Evolutionary conservation across 2,888 invertebrate species (phyloP).

Genomic region (Eupithecia subumbrata): DNA sequence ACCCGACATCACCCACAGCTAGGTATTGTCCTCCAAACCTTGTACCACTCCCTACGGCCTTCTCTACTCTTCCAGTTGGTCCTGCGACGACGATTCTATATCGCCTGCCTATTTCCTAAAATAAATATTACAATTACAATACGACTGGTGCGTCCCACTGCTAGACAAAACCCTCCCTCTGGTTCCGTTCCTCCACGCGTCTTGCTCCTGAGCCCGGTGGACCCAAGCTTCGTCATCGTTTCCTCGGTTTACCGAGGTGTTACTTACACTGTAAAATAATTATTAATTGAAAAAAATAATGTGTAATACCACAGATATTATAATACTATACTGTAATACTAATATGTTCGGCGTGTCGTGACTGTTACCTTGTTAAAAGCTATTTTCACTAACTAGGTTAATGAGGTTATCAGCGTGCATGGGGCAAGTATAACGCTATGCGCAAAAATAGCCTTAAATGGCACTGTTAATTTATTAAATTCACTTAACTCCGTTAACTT

Average conservation of each 20-base stretch:
- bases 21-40: background rate
- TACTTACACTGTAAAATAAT: too few species aligned
- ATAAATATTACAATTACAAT: background rate
- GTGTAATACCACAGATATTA: too few species aligned
- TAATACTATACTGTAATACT: too few species aligned
- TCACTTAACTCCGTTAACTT: background rate
- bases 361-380: constrained; percentile 30
- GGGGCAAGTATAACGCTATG: constrained; percentile 29
- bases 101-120: background rate
- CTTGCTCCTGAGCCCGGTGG: too few species aligned
- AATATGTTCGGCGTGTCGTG: constrained; percentile 4
- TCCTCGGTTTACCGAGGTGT: too few species aligned
- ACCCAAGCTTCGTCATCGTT: too few species aligned
- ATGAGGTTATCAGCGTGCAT: constrained; percentile 31
- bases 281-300: background rate
- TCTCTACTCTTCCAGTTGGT: background rate
- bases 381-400: constrained; percentile 42
- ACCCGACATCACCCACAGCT: background rate
- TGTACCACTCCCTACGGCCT: background rate
- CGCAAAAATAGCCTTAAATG: constrained; percentile 32
- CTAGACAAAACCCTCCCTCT: too few species aligned
- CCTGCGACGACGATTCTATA: background rate
- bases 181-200: too few species aligned
- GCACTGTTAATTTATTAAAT: constrained; percentile 12
- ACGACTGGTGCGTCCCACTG: too few species aligned